These are phyloP conservation scores for Panopea generosa DNA, from an alignment of 2,888 invertebrate genomes.

Conservation along the genomic window DNA sequence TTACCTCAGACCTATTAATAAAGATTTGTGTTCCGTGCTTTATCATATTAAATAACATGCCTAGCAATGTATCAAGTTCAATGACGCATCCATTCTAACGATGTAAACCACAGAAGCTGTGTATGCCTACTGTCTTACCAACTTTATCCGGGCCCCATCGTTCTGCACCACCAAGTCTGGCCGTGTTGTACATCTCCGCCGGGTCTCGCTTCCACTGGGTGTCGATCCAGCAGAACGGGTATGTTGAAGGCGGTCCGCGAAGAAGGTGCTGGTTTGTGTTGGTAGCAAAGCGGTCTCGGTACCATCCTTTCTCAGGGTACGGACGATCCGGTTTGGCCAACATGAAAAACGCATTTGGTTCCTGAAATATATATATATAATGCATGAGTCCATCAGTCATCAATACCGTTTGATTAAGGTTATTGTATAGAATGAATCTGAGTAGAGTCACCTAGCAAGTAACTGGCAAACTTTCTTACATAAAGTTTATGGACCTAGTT, in stretches of 20 bases:
- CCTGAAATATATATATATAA: conserved; percentile 67
- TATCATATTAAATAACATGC: too few relatives aligned
- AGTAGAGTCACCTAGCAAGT: too few relatives aligned
- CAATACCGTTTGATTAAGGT: background rate
- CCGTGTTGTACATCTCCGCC: conserved; percentile 78
- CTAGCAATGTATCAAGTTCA: too few relatives aligned
- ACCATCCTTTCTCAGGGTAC: conserved; percentile 70
- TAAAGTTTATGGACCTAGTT: too few relatives aligned
- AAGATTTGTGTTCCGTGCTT: too few relatives aligned
- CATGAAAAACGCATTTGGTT: conserved; percentile 74
- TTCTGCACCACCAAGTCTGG: conserved; percentile 80
- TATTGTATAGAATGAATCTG: too few relatives aligned
- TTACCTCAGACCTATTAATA: too few relatives aligned
- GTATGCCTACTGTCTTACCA: conserved; percentile 80
- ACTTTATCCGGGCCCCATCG: conserved; percentile 84
- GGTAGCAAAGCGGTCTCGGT: conserved; percentile 75
- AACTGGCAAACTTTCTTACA: too few relatives aligned
- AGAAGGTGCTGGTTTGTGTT: conserved; percentile 77
- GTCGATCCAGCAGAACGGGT: conserved; percentile 80
- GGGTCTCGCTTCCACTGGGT: conserved; percentile 76
- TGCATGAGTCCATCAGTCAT: background rate
- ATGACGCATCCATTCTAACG: too few relatives aligned
- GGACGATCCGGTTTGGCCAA: conserved; percentile 58
- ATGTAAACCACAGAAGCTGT: too few relatives aligned
- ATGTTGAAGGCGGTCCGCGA: conserved; percentile 67